Percentiles rank a stretch among this genome's conserved stretches.
phyloP scores from a whole-genome alignment of 1,140 invertebrate species.

The Nasonia vitripennis region DNA sequence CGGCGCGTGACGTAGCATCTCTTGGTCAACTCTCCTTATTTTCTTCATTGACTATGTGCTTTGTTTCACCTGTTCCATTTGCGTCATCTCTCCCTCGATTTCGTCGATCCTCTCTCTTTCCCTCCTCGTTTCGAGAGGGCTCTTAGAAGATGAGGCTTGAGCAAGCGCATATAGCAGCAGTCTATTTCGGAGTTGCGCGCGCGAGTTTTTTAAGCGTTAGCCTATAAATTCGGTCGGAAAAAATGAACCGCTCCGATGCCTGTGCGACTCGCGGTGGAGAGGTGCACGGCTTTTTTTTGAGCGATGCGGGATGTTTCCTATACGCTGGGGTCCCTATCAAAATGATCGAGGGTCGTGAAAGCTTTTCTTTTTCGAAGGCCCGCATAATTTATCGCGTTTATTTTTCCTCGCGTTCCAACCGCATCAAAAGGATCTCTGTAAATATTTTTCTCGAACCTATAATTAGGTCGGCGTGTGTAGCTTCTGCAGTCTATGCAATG shows the following conservation, averaged over 20 bases:
- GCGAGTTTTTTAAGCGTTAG: neutral
- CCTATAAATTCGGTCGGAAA: neutral
- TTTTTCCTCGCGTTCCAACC: neutral
- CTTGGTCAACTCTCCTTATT: constrained; percentile 16
- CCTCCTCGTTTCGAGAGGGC: constrained; percentile 2
- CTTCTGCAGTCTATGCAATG: no score
- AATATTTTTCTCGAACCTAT: neutral
- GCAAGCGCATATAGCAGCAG: neutral
- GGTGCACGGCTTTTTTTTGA: neutral
- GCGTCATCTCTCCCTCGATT: neutral
- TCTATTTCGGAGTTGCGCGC: neutral
- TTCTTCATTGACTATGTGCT: neutral
- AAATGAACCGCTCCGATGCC: neutral
- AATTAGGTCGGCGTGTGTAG: no score
- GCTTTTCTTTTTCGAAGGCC: neutral
- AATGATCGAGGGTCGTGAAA: neutral
- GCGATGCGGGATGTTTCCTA: neutral
- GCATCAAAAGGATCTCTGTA: neutral
- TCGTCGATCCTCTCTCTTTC: neutral
- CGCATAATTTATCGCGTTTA: neutral
- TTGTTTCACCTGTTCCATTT: constrained; percentile 26
- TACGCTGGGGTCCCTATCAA: neutral
- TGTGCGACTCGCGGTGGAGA: neutral
- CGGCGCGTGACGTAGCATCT: constrained; percentile 6
- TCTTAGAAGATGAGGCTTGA: neutral